Evolutionary conservation across 2,888 invertebrate genomes (phyloP), one percentile per base, ranked within the genome.

Genomic region (Mythimna impura): DNA sequence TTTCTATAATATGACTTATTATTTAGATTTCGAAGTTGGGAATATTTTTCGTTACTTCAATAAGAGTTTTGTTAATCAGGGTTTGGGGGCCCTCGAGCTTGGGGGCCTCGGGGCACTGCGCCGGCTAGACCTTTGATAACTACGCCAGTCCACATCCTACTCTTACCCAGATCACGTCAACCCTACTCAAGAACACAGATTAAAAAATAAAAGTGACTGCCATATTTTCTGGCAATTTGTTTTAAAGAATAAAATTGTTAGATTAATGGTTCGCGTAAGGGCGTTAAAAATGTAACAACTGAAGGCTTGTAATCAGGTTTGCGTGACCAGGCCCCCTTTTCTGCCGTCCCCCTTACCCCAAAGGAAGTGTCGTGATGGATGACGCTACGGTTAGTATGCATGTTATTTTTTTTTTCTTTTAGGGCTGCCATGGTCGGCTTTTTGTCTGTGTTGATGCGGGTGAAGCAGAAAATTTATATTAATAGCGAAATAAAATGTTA

Each of bases 301-400:
- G 73, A 84, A 87, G 87, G 87, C 82, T 84, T 83, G 81, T 87
- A 87, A 88, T 87, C 86, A 88, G 84, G 88, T 87, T 89, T 80
- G 89, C 89, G 90, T 90, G 90, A 88, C 89, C 71, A 82, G 71
- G 52, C 71, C 69, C 60, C 63, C 22, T 22, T 61, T 61, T 54
- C 47, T 36, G 12, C 47, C 36, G 17, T 4, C 17, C n/a, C 22
- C 25, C 36, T 22, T 12, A 36, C 66, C 60, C 62, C 7, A 14
- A 55, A 85, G 86, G 86, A 87, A 87, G 83, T 86, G 83, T 75
- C 66, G 78, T 90, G 90, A 90, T 91, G 88, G 87, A 91, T 90
- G 88, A 78, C 79, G 57, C 63, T 12, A 40, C 71, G 62, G 76
- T 84, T 84, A 83, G 69, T 64, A 72, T 76, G 76, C 84, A 76